Evolutionary conservation across 2,888 invertebrate species (phyloP), one percentile per base, ranked within the genome.

Genomic region (Sericinus montela): DNA sequence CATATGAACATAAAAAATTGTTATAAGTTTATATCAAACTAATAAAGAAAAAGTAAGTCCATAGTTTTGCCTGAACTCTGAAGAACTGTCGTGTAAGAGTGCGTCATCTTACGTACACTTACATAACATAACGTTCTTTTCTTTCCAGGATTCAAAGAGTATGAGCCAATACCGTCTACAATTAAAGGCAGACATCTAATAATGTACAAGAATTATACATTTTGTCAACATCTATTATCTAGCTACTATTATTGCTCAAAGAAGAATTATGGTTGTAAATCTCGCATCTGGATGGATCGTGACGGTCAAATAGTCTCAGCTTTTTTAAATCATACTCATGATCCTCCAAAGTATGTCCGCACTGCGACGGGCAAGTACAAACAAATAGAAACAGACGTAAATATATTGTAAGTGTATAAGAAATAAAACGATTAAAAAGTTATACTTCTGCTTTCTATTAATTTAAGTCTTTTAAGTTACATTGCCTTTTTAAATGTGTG

Each of bases 211-310:
- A 55, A 57, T 3, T 63, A 54, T 29, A 61, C 65, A 1, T 69
- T 59, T 37, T 56, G 56, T 11, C 59, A 60, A 43, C 57, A 57
- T 40, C 53, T 53, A 32, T 45, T 29, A 11, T 36, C 53, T 0
- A 57, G 56, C 14, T 13, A 53, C 30, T 65, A 56, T 34, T 67
- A 62, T 43, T 65, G 63, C 35, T 65, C 63, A 1, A 58, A 55
- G 45, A 61, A 56, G 40, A 56, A 53, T 2, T 35, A n/a, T 1
- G 54, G 56, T 0, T 60, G 60, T 36, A 45, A 45, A 6, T 53
- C 57, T 7, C 49, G 45, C 1, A 29, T 58, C n/a, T 58, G 54
- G 37, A n/a, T 61, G 16, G 47, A 39, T 14, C 4, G 13, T 9
- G 14, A 52, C 8, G 57, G 57, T 1, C 13, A 19, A 9, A 35